Percentiles rank a stretch among this genome's conserved stretches.
Conservation (phyloP, 2,113 vertebrate species). For the Oreocharis arfaki region DNA sequence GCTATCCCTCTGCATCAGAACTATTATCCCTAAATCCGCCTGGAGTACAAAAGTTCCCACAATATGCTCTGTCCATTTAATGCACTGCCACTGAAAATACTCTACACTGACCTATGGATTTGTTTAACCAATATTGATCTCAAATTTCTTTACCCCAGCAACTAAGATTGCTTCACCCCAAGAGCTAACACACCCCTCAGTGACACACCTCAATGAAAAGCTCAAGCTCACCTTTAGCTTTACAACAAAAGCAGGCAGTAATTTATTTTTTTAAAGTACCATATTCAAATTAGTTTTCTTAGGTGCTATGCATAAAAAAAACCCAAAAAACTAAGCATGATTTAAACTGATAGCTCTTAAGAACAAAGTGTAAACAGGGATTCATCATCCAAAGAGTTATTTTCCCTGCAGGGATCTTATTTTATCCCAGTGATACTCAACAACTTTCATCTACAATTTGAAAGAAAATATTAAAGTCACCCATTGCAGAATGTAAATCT, state of each 20-base stretch:
- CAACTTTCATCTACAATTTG: neutral
- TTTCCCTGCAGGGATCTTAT: slow-evolving; percentile 11
- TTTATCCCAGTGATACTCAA: neutral
- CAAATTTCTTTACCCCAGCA: neutral
- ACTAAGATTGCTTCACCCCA: neutral
- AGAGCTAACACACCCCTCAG: neutral
- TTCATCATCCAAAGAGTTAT: neutral
- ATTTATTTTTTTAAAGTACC: neutral
- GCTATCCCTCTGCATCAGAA: neutral
- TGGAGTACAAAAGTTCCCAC: neutral
- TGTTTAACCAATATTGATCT: neutral
- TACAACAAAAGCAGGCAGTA: neutral
- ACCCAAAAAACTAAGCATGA: neutral
- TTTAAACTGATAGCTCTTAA: neutral
- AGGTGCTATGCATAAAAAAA: neutral
- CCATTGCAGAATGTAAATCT: neutral
- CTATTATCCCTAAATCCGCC: neutral
- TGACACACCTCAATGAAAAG: neutral
- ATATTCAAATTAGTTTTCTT: neutral
- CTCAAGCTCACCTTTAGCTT: neutral
- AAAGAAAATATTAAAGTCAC: neutral
- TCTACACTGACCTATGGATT: neutral
- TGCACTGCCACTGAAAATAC: neutral
- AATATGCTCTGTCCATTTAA: neutral
- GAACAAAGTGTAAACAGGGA: neutral